These are phyloP conservation scores for Mola mola DNA, from an alignment of 2,113 vertebrate species.

Conservation along the genomic window DNA sequence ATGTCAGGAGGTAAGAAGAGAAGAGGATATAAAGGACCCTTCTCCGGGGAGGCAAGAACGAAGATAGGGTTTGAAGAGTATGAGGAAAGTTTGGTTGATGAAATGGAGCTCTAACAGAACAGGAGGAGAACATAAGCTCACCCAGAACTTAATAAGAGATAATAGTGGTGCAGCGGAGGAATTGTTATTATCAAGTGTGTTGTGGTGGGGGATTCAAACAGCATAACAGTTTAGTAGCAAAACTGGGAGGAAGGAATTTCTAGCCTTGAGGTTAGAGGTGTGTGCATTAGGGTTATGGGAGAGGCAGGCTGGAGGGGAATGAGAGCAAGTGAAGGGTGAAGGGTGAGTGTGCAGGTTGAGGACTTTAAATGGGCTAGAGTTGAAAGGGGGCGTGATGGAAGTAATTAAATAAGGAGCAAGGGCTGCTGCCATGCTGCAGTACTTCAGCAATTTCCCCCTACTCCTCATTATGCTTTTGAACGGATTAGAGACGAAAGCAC, in stretches of 20 bases:
- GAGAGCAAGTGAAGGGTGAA: constrained; percentile 23
- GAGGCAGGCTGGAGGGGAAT: background rate
- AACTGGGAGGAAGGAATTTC: constrained; percentile 27
- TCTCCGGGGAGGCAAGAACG: background rate
- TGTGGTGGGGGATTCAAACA: constrained; percentile 30
- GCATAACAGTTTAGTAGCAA: constrained; percentile 30
- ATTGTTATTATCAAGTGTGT: too few species aligned
- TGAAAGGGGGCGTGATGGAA: constrained; percentile 61
- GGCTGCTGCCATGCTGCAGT: constrained; percentile 37
- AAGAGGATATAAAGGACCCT: background rate
- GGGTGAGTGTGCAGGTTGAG: constrained; percentile 35
- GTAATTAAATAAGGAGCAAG: constrained; percentile 70
- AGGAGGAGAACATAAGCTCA: too few species aligned
- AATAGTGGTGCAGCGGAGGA: background rate
- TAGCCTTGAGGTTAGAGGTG: constrained; percentile 56
- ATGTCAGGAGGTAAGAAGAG: constrained; percentile 22
- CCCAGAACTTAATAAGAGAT: constrained; percentile 18
- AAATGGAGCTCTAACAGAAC: background rate
- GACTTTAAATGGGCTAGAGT: constrained; percentile 35
- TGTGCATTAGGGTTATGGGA: constrained; percentile 24
- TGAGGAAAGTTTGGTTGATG: constrained; percentile 6
- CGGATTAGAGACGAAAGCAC: constrained; percentile 52
- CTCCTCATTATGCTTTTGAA: constrained; percentile 56
- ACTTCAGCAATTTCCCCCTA: constrained; percentile 61
- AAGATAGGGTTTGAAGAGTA: too few species aligned